These are phyloP conservation scores for Idaea straminata DNA, from an alignment of 2,888 invertebrate genomes.

Conservation along the genomic window DNA sequence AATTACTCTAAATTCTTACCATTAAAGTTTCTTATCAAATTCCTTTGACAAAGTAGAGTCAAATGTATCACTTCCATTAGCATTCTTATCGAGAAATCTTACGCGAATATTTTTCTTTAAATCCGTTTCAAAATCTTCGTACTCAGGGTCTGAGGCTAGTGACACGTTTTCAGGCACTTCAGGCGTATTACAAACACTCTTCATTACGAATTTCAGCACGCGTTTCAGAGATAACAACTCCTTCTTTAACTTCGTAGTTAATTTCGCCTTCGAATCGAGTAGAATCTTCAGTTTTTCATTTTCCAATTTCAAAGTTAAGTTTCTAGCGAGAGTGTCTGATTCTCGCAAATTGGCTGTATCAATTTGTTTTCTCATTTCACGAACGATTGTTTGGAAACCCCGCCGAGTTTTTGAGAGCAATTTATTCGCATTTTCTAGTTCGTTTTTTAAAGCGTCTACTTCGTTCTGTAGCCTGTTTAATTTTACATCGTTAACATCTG, in stretches of 20 bases:
- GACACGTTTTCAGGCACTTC: slow-evolving; percentile 30
- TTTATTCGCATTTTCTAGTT: slow-evolving; percentile 42
- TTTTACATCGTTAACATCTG: slow-evolving; percentile 22
- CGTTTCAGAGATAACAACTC: slow-evolving; percentile 53
- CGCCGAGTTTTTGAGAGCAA: slow-evolving; percentile 40
- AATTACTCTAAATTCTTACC: slow-evolving; percentile 2
- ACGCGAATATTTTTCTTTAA: slow-evolving; percentile 39
- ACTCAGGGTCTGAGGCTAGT: slow-evolving; percentile 46
- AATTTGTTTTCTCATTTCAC: slow-evolving; percentile 56
- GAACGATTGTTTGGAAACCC: slow-evolving; percentile 44
- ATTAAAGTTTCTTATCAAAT: slow-evolving; percentile 26
- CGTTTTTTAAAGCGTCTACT: slow-evolving; percentile 41
- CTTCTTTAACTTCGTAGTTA: slow-evolving; percentile 51
- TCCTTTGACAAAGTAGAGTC: slow-evolving; percentile 48
- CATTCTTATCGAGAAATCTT: slow-evolving; percentile 34
- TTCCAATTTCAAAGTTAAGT: slow-evolving; percentile 52
- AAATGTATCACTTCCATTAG: slow-evolving; percentile 33
- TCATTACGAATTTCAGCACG: slow-evolving; percentile 52
- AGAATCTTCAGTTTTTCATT: slow-evolving; percentile 59
- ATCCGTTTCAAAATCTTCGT: slow-evolving; percentile 52
- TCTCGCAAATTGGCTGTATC: slow-evolving; percentile 48
- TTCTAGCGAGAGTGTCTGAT: slow-evolving; percentile 44
- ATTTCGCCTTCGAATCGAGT: slow-evolving; percentile 53
- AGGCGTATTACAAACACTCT: slow-evolving; percentile 42
- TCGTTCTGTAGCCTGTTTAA: slow-evolving; percentile 39